Evolutionary conservation across 2,797 vertebrate species (phyloP), one percentile per base, ranked within the genome.

Genomic region (Chloroceryle amazona): DNA sequence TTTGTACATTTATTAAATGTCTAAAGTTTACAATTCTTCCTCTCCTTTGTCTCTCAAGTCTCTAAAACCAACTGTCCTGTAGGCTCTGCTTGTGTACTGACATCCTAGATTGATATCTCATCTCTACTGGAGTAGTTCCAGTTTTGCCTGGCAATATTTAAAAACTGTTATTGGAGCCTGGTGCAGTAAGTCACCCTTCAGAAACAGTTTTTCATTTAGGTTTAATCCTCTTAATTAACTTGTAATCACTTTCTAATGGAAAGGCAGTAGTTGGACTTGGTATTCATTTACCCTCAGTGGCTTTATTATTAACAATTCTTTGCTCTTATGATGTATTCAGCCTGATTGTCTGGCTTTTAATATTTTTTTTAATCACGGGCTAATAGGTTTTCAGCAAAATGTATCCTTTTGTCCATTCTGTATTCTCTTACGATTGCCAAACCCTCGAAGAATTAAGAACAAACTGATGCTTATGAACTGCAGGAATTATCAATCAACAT

Each of bases 151-250:
- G 66, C 61, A 80, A 35, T 62, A 78, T 67, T 83, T 89, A 76
- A 94, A 89, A 88, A 51, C 5, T 62, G 33, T 85, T 92, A 72
- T 3, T 41, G 46, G 41, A 95, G 35, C 29, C 57, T 49, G 37
- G 49, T 90, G 37, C 86, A 72, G 11, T 65, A 92, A 92, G 63
- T 82, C 67, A 94, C 54, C 65, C 35, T 80, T 93, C 74, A 93
- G 88, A 90, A 96, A 90, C 51, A 67, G 67, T 74, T 93, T 93
- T 93, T 90, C 61, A 71, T 89, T 78, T 89, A 84, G 42, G 74
- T 86, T 95, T 90, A 81, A 94, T 90, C 81, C 83, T 89, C 74
- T 86, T 85, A 92, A 93, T 96, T 86, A 93, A 92, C 89, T 92
- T 83, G 57, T 74, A 96, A 94, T 90, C 29, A 60, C 57, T 74